Evolutionary conservation across 2,888 invertebrate species (phyloP).

Genomic region (Griposia aprilina): DNA sequence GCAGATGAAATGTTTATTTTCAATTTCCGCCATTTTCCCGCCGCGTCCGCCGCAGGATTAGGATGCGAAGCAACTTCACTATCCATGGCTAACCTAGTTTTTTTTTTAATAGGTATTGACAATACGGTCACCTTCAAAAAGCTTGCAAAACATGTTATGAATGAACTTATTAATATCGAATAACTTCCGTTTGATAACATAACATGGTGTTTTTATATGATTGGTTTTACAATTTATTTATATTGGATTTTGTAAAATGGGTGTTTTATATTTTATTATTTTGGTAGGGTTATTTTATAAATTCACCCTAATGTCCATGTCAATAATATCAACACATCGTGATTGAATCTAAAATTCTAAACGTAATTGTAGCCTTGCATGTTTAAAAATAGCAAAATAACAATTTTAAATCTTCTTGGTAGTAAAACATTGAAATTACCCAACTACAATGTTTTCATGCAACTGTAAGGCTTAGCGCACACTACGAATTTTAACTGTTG

Average conservation of each 20-base stretch:
- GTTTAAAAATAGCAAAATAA: not conserved
- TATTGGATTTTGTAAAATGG: not conserved
- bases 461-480: not conserved
- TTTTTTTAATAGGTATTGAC: constrained; percentile 66
- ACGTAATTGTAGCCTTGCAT: not conserved
- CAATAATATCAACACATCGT: not conserved
- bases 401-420: not conserved
- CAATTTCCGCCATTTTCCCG: constrained; percentile 90
- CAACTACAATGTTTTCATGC: constrained; percentile 4
- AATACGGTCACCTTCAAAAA: constrained; percentile 32
- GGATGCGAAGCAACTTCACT: constrained; percentile 81
- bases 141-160: constrained; percentile 28
- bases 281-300: not conserved
- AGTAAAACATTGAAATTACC: not conserved
- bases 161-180: not conserved
- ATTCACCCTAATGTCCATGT: not conserved
- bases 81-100: constrained; percentile 72
- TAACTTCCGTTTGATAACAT: constrained; percentile 11
- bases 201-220: not conserved
- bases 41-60: constrained; percentile 87
- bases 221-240: not conserved
- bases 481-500: no score
- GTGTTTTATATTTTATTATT: not conserved
- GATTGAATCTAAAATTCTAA: not conserved
- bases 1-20: constrained; percentile 91